Base-by-base conservation (phyloP, 2,113 vertebrate species). In the Semnornis frantzii region DNA sequence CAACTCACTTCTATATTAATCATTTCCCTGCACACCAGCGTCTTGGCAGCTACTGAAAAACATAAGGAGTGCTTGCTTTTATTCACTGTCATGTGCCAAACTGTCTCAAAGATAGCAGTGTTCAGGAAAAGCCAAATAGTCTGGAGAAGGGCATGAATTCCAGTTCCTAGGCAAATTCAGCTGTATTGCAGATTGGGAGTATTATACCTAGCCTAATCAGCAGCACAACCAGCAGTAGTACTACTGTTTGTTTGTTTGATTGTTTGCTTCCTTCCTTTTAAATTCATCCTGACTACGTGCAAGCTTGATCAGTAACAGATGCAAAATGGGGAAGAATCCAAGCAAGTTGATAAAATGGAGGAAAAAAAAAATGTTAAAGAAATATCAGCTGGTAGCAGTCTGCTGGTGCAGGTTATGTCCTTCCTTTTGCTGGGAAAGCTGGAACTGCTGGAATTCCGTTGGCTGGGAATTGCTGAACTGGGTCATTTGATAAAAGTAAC, bases 11-110 rank as follows among this genome's bases (percentile, higher is more conserved):
- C 96, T 97, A 90, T 95, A 95, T 94, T 97, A 97, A 97, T 96
- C 91, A 96, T 96, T 97, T 97, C 87, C 74, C 95, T 96, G 82
- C 87, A 95, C 92, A 96, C 48, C 91, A 93, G 94, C 95, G 80
- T 96, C 94, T 96, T 97, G 96, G 97, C 93, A 97, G 94, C 93
- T 93, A 95, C 94, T 95, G 91, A 93, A 97, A 97, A 95, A 93
- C 94, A 94, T 95, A 97, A 96, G 96, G 96, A 97, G 95, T 95
- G 93, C 92, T 93, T 96, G 85, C 87, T 97, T 97, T 97, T 94
- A 94, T 96, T 97, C 96, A 96, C 88, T 75, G 78, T 87, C 92
- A 90, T 92, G 85, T 97, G 95, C 96, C 92, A 95, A 97, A 96
- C 81, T 85, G 85, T 97, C 93, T 97, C 91, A 97, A 96, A 97